Evolutionary conservation across 92 coral and sea anemone species (phyloP), one percentile per base, ranked within the genome.

Genomic region (Epizoanthus scotinus): DNA sequence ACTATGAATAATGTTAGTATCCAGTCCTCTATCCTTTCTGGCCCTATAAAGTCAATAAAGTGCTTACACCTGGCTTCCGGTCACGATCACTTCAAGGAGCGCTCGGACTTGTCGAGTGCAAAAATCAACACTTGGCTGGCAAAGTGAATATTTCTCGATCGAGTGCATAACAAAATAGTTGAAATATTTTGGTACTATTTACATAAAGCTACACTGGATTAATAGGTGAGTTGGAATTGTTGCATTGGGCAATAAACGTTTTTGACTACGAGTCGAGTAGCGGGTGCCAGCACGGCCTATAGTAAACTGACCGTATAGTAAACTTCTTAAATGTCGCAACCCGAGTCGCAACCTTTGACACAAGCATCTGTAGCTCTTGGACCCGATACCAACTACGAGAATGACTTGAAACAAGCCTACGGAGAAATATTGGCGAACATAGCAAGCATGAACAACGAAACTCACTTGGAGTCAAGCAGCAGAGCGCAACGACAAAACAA

Each of bases 341-440:
- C 56, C 24, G 60, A 59, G 81, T 75, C 81, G 36, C 68, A 75
- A 24, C 36, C 56, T 40, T 59, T 75, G 58, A 75, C 81, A 44
- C 63, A 42, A 60, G 54, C 19, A 36, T 49, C 22, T n/a, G n/a
- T n/a, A n/a, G n/a, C n/a, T 75, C 29, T 63, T 22, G 31, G 18
- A 18, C 27, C 18, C 15, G 27, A 60, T n/a, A 58, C 83, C 29
- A 60, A 54, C 26, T 87, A 82, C 44, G 90, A 87, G 17, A 68
- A 64, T 27, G 80, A 83, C 28, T 54, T 87, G 60, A 72, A 47
- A 60, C 79, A 75, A 27, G 87, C 86, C n/a, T 87, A 83, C 58
- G 90, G 86, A n/a, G 81, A 82, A 53, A 87, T 87, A 31, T 83
- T 83, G 60, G 74, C 65, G 50, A 87, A 87, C 62, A 74, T 87